Evolutionary conservation across 2,797 vertebrate species (phyloP).

Genomic region (Phoebastria nigripes): DNA sequence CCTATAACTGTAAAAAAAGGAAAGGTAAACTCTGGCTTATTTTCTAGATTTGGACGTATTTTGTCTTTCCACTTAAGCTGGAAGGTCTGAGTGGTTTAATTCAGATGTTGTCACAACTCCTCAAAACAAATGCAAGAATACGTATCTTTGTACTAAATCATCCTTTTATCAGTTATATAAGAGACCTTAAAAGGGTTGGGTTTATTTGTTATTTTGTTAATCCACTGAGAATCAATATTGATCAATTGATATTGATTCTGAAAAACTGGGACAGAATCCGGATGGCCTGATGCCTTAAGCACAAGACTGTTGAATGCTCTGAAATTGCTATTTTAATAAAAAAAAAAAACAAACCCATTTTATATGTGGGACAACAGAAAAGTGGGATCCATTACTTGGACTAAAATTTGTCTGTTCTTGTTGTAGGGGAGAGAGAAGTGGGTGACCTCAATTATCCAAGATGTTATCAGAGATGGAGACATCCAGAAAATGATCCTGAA

Average conservation of each 20-base stretch:
- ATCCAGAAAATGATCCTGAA: background rate
- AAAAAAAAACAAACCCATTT: background rate
- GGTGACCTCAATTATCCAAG: fast-evolving
- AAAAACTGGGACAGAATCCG: background rate
- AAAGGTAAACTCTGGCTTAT: background rate
- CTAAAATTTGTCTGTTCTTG: background rate
- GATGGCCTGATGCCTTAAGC: background rate
- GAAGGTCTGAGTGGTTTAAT: background rate
- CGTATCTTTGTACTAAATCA: fast-evolving
- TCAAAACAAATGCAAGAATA: background rate
- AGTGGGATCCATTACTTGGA: background rate
- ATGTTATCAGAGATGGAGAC: background rate
- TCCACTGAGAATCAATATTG: background rate
- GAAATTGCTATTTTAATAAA: background rate
- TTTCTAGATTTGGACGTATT: fast-evolving
- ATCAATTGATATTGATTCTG: background rate
- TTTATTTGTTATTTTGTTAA: background rate
- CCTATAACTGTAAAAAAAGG: background rate
- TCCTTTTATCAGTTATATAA: background rate
- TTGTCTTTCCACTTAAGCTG: background rate
- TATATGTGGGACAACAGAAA: background rate
- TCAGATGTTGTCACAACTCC: background rate
- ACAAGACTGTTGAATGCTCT: background rate
- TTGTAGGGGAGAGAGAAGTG: background rate
- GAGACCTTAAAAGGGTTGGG: background rate